A percentile compares a stretch with the other conserved stretches of the same genome.
phyloP scores from a whole-genome alignment of 2,113 vertebrate genomes.

The Antidorcas marsupialis region DNA sequence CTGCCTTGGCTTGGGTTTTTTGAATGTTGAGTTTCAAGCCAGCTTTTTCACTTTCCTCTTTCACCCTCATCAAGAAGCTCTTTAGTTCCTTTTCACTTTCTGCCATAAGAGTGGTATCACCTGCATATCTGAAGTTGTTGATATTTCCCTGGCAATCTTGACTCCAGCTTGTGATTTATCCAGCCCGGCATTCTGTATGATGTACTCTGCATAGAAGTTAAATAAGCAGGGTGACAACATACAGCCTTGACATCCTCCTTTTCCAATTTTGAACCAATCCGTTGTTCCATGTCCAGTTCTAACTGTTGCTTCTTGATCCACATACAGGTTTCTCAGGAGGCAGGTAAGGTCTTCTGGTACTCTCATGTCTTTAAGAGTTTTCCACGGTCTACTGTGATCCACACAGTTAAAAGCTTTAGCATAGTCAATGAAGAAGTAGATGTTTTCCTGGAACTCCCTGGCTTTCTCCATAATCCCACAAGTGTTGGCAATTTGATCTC shows the following conservation, averaged over 20 bases:
- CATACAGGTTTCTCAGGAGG: neutral
- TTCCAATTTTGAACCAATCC: neutral
- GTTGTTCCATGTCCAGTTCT: neutral
- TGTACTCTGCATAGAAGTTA: neutral
- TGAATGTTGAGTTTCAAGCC: neutral
- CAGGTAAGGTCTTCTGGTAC: neutral
- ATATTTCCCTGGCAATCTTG: neutral
- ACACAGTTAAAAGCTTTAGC: neutral
- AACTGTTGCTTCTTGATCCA: neutral
- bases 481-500: neutral
- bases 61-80: neutral
- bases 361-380: neutral
- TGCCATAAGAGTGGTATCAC: neutral
- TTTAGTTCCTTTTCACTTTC: neutral
- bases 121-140: neutral
- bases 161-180: neutral
- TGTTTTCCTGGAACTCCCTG: neutral
- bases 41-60: neutral
- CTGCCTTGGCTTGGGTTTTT: neutral
- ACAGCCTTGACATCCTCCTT: neutral
- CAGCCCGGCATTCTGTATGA: neutral
- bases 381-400: neutral
- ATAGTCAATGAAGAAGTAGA: neutral
- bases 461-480: neutral
- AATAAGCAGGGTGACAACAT: neutral